Percentiles rank a stretch among this genome's conserved stretches.
Conservation (phyloP, 2,797 vertebrate species). For the Novumbra hubbsi region DNA sequence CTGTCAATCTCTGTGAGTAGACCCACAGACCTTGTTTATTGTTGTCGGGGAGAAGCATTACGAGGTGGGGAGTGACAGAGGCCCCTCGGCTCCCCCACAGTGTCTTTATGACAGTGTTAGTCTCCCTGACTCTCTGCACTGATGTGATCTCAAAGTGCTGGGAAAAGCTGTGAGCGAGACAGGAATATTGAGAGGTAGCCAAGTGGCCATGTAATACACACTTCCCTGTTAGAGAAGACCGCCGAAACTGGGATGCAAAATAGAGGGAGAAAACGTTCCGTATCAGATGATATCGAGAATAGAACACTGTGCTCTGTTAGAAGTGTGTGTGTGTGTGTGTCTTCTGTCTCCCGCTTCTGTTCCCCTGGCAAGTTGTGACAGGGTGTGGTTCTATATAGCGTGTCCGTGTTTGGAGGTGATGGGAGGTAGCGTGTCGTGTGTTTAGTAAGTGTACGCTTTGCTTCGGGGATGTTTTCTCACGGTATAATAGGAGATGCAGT, state of each 20-base stretch:
- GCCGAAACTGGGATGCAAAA: background rate
- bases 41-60: background rate
- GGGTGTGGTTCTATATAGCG: background rate
- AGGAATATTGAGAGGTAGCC: background rate
- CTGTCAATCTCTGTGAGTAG: background rate
- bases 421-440: background rate
- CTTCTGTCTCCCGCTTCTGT: background rate
- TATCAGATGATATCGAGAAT: background rate
- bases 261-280: background rate
- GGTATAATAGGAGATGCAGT: background rate
- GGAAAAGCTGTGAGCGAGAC: background rate
- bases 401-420: background rate
- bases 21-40: background rate
- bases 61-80: background rate
- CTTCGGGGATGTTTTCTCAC: background rate
- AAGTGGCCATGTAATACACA: background rate
- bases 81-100: background rate
- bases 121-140: background rate
- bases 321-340: slow-evolving; percentile 3
- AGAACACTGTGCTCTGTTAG: background rate
- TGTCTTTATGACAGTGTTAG: background rate
- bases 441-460: background rate
- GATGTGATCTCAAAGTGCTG: background rate
- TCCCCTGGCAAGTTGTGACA: background rate
- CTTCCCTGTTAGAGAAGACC: background rate